Percentiles rank a stretch among this genome's conserved stretches.
phyloP scores from a whole-genome alignment of 1,140 invertebrate genomes.

The Plodia interpunctella region DNA sequence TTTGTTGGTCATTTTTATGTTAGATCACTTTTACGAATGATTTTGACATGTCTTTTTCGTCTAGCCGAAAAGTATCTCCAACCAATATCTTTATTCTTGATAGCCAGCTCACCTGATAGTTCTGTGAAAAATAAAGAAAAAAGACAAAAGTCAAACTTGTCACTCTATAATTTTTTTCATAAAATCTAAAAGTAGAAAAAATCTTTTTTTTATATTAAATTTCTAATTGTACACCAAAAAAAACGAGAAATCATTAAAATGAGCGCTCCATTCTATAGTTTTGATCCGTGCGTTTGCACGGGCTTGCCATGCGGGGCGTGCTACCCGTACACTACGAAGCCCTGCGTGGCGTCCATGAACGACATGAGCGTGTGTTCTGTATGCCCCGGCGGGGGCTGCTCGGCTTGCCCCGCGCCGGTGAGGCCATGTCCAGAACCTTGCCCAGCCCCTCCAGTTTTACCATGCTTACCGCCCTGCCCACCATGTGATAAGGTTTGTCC shows the following conservation, averaged over 20 bases:
- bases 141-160: not conserved
- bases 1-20: conserved; percentile 20
- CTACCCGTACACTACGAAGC: conserved; percentile 56
- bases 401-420: conserved; percentile 59
- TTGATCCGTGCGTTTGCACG: conserved; percentile 54
- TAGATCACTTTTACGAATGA: conserved; percentile 5
- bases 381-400: conserved; percentile 62
- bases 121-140: conserved; percentile 1
- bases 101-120: not conserved
- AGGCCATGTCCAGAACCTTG: conserved; percentile 53
- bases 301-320: conserved; percentile 57
- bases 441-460: conserved; percentile 46
- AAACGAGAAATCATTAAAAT: conserved; percentile 41
- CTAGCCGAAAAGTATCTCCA: not conserved
- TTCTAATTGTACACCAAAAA: conserved; percentile 21
- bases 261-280: conserved; percentile 62
- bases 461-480: conserved; percentile 52
- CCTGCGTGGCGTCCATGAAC: conserved; percentile 48
- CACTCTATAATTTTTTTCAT: not conserved
- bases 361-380: conserved; percentile 47
- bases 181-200: conserved; percentile 3
- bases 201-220: conserved; percentile 6
- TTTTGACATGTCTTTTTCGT: not conserved
- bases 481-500: conserved; percentile 55
- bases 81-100: not conserved